Percentiles rank a stretch among this genome's conserved stretches.
These are phyloP conservation scores for Chaetodon auriga DNA, from an alignment of 2,113 vertebrate genomes.

Conservation along the genomic window DNA sequence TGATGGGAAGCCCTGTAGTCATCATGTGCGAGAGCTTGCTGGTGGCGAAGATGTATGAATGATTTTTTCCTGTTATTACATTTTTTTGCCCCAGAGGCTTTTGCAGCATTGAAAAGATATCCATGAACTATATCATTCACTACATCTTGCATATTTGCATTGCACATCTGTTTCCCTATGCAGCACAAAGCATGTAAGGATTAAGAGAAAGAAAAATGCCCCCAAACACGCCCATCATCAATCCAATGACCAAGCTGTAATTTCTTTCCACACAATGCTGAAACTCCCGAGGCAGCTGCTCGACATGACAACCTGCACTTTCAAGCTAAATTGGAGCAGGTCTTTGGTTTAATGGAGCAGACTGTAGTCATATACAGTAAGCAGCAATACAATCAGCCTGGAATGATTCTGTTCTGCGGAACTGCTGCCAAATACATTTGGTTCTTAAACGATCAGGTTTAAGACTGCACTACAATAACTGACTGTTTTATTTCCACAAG, in stretches of 20 bases:
- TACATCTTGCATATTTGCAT: slow-evolving; percentile 19
- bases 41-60: slow-evolving; percentile 8
- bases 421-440: slow-evolving; percentile 33
- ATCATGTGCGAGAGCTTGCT: slow-evolving; percentile 32
- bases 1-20: slow-evolving; percentile 41
- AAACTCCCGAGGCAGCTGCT: slow-evolving; percentile 55
- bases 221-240: background rate
- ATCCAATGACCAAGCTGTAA: slow-evolving; percentile 30
- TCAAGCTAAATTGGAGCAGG: slow-evolving; percentile 48
- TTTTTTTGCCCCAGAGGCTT: background rate
- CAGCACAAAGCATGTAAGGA: background rate
- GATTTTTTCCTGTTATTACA: background rate
- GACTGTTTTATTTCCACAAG: slow-evolving; percentile 8
- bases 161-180: background rate
- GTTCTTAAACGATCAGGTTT: slow-evolving; percentile 15
- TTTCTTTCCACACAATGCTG: slow-evolving; percentile 34
- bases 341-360: slow-evolving; percentile 6
- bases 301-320: slow-evolving; percentile 62
- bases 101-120: slow-evolving; percentile 19
- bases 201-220: background rate
- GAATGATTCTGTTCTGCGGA: slow-evolving; percentile 27
- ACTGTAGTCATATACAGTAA: background rate
- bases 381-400: background rate
- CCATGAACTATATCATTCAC: background rate
- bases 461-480: slow-evolving; percentile 7